Percentiles rank a stretch among this genome's conserved stretches.
These are phyloP conservation scores for Hippopotamus amphibius DNA, from an alignment of 2,113 vertebrate genomes.

Conservation along the genomic window DNA sequence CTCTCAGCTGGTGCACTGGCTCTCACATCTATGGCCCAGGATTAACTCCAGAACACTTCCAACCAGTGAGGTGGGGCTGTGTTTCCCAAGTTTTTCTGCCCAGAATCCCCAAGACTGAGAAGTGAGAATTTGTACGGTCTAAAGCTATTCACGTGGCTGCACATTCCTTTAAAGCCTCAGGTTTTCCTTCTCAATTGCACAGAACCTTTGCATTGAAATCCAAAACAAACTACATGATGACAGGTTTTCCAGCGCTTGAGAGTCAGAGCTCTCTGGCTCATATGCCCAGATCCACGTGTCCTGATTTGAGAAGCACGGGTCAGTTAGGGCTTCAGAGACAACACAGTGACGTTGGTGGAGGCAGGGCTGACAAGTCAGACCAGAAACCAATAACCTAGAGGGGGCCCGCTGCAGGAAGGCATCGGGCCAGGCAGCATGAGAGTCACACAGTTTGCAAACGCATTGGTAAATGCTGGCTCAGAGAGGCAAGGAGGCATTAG, in stretches of 20 bases:
- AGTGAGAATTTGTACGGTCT: neutral
- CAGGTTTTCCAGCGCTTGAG: neutral
- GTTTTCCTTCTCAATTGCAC: neutral
- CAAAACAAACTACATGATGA: neutral
- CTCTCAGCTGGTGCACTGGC: neutral
- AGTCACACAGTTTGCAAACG: neutral
- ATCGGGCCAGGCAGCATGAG: neutral
- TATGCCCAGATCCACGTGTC: neutral
- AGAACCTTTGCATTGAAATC: neutral
- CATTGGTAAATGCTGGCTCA: neutral
- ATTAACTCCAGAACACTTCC: neutral
- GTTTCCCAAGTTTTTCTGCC: neutral
- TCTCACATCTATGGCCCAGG: neutral
- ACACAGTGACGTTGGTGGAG: accelerated
- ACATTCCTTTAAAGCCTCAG: neutral
- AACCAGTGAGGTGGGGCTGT: neutral
- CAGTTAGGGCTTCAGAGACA: neutral
- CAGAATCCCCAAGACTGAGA: neutral
- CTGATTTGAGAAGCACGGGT: neutral
- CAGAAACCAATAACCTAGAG: neutral
- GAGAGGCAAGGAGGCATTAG: neutral
- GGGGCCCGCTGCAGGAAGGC: neutral
- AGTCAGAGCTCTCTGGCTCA: neutral
- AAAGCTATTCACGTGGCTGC: neutral
- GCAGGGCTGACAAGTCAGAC: neutral